These are phyloP conservation scores for Phalangium opilio DNA, from an alignment of 2,888 invertebrate species.

Conservation along the genomic window DNA sequence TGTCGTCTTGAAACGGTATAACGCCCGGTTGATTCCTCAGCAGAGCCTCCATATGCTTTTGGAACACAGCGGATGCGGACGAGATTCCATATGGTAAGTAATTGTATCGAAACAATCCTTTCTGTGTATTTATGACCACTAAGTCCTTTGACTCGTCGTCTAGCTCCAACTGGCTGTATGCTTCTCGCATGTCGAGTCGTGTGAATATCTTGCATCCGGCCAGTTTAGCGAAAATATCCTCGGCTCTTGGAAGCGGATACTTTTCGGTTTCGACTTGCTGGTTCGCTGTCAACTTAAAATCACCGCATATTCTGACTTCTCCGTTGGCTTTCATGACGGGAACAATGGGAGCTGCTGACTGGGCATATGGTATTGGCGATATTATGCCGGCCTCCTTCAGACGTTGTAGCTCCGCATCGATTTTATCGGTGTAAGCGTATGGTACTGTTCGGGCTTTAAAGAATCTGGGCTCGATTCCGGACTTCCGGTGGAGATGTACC, in stretches of 20 bases:
- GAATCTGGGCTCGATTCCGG: no score
- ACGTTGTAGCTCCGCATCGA: constrained; percentile 15
- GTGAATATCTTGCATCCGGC: not conserved
- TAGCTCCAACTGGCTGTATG: not conserved
- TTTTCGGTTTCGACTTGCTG: not conserved
- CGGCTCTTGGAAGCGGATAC: no score
- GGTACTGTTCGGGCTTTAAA: constrained; percentile 17
- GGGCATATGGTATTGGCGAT: not conserved
- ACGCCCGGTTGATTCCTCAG: no score
- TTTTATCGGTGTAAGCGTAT: not conserved
- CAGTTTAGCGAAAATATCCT: no score
- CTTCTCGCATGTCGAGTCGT: no score
- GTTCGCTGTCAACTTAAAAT: not conserved
- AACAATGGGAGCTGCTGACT: constrained; percentile 9
- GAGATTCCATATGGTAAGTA: no score
- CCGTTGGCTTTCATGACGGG: not conserved
- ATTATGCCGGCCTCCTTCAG: constrained; percentile 14
- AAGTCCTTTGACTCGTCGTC: no score
- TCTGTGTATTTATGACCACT: no score
- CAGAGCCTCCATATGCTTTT: constrained; percentile 2
- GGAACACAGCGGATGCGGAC: no score
- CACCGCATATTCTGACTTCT: not conserved
- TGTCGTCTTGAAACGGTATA: no score
- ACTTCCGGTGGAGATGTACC: no score
- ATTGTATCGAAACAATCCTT: no score